phyloP scores from a whole-genome alignment of 2,888 invertebrate species.

The Apamea epomidion region DNA sequence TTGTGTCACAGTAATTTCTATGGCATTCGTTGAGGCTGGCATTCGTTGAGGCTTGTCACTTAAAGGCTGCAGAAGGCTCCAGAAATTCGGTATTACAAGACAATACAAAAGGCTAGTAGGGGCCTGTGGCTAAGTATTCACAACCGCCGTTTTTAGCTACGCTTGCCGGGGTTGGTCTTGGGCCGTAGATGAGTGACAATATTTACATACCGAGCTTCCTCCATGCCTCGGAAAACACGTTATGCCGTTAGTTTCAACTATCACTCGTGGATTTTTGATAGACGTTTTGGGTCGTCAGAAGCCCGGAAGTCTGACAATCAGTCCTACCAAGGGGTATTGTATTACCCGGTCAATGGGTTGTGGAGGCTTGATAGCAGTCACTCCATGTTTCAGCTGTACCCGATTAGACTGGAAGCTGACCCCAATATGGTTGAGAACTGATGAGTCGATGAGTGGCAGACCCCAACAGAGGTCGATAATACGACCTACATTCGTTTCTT shows the following conservation, averaged over 20 bases:
- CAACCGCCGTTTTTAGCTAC: not conserved
- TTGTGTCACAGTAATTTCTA: not conserved
- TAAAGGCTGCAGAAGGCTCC: not conserved
- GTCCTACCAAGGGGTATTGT: not conserved
- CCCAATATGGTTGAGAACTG: not conserved
- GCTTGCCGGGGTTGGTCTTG: not conserved
- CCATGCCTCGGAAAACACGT: not conserved
- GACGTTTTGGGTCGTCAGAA: not conserved
- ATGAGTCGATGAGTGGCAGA: not conserved
- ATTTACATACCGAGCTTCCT: not conserved
- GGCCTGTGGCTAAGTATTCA: not conserved
- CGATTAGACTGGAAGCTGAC: not conserved
- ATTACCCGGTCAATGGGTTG: not conserved
- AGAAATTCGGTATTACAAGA: not conserved
- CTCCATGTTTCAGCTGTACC: not conserved
- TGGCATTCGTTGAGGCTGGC: not conserved
- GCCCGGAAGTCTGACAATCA: not conserved
- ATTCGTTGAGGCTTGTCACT: not conserved
- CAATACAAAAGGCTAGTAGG: not conserved
- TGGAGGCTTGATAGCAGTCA: not conserved
- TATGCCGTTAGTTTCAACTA: not conserved
- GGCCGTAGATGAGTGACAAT: not conserved
- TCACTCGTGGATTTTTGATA: not conserved
- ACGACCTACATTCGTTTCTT: not conserved
- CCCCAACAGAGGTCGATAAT: not conserved